Base-by-base conservation (phyloP, 1,140 invertebrate species). In the Penaeus chinensis region DNA sequence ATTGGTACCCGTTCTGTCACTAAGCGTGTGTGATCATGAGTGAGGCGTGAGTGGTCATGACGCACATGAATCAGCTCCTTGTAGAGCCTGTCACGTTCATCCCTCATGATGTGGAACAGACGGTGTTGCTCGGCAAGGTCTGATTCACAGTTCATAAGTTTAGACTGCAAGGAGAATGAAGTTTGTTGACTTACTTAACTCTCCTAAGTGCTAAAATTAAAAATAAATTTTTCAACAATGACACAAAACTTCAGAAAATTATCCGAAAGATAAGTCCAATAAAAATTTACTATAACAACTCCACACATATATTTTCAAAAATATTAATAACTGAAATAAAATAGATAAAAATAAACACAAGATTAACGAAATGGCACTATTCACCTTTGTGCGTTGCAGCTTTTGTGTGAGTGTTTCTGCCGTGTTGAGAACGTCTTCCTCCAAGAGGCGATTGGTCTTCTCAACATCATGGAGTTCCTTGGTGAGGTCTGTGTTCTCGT, bases 41-140 rank as follows among this genome's bases (percentile, higher is more conserved):
- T 79, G 42, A 89, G 82, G 22, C 85, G 81, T 16, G 89, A 87
- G 54, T 87, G 77, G 42, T 89, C 82, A 76, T 89, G 89, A 8
- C 89, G 89, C 1, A 87, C 76, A 22, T 87, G 85, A 18, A 89
- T 78, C 62, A 89, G 82, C 32, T 89, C 89, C 27, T 80, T 78
- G 60, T 87, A 83, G 37, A 89, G 82, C 24, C 81, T 61, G 60
- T 89, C 89, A n/a, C 89, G 74, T 77, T 89, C 89, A 62, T 87
- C 84, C 63, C 80, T 77, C 85, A 89, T 84, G 16, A 85, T 32
- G 65, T 87, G 89, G 76, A 81, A 89, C 22, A 89, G 69, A 77
- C 84, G 89, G 65, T 89, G 89, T 77, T 89, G 89, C 74, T 89
- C 86, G 13, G 85, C 81, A 47, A 89, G 77, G 85, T 89, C 89